phyloP scores from a whole-genome alignment of 2,888 invertebrate species.

The Microctonus brassicae region DNA sequence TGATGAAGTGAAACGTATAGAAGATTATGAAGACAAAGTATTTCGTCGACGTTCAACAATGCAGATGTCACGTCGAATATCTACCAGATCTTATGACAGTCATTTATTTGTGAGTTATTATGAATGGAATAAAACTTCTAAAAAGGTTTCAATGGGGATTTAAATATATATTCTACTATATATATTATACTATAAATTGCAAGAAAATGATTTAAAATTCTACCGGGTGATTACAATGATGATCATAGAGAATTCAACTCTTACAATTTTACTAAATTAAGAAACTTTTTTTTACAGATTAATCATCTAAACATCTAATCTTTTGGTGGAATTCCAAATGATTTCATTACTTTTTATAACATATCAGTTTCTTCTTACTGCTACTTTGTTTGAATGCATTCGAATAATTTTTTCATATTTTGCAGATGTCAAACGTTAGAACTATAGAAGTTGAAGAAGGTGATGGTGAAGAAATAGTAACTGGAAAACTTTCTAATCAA shows the following conservation, averaged over 20 bases:
- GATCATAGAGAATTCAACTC: too few species aligned
- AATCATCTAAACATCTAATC: too few species aligned
- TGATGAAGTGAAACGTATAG: not conserved
- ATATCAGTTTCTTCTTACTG: too few species aligned
- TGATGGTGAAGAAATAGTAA: conserved; percentile 68
- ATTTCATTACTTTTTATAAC: not conserved
- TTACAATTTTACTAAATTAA: too few species aligned
- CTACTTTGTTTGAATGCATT: not conserved
- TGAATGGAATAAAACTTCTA: conserved; percentile 4
- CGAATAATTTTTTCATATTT: not conserved
- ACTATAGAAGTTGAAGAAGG: conserved; percentile 15
- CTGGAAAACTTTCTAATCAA: conserved; percentile 66
- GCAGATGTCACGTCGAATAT: conserved; percentile 28
- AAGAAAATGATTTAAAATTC: too few species aligned
- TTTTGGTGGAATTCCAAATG: not conserved
- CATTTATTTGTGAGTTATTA: conserved; percentile 36
- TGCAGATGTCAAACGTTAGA: conserved; percentile 45
- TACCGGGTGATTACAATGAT: too few species aligned
- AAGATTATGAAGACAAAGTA: not conserved
- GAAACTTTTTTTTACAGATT: too few species aligned
- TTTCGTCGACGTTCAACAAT: conserved; percentile 1
- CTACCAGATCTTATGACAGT: conserved; percentile 44
- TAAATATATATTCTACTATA: too few species aligned
- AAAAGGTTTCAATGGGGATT: too few species aligned
- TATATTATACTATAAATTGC: too few species aligned